phyloP scores from a whole-genome alignment of 1,140 invertebrate species.

The Drosophila lowei region DNA sequence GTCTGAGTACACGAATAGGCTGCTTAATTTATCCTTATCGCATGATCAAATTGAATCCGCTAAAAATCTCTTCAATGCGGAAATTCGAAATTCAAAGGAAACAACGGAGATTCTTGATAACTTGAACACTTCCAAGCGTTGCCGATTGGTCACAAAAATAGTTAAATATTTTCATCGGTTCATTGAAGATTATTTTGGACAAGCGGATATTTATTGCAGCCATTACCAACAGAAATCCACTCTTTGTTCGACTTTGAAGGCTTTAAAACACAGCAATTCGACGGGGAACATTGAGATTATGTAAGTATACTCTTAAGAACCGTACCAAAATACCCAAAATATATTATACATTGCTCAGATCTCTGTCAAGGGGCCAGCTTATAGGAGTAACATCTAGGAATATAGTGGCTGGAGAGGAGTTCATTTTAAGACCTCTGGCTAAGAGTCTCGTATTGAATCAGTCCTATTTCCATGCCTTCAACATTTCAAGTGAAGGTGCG shows the following conservation, averaged over 20 bases:
- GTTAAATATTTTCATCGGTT: conserved; percentile 30
- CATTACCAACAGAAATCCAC: conserved; percentile 29
- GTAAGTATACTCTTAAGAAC: conserved; percentile 3
- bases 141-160: conserved; percentile 8
- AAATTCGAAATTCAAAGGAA: neutral
- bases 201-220: neutral
- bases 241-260: conserved; percentile 23
- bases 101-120: conserved; percentile 8
- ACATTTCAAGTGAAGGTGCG: no score
- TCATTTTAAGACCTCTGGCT: conserved; percentile 1
- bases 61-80: conserved; percentile 4
- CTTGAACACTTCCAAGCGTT: conserved; percentile 40
- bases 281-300: conserved; percentile 36
- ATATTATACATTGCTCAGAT: conserved; percentile 3
- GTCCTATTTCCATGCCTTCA: neutral
- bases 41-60: conserved; percentile 9
- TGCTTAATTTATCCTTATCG: conserved; percentile 21
- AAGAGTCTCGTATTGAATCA: neutral
- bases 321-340: neutral
- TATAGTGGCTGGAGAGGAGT: conserved; percentile 22
- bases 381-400: conserved; percentile 18
- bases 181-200: conserved; percentile 37
- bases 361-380: conserved; percentile 2
- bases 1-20: conserved; percentile 18
- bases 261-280: conserved; percentile 13